phyloP scores from a whole-genome alignment of 2,113 vertebrate genomes.

The Symphodus melops region DNA sequence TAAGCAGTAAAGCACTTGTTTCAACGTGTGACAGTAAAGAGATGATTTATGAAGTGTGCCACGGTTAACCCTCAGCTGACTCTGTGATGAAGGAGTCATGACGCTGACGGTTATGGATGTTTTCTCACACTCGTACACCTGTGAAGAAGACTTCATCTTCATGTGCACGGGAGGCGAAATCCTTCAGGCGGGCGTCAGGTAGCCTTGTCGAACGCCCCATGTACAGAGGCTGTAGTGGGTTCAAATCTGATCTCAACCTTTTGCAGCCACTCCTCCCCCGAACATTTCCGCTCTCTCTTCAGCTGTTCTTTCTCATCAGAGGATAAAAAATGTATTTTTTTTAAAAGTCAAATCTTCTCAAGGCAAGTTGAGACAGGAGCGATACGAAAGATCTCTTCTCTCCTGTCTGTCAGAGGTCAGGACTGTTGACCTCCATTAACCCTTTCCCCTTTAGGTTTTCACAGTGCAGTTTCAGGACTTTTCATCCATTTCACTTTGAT shows the following conservation, averaged over 20 bases:
- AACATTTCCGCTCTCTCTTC: not conserved
- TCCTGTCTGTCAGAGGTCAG: not conserved
- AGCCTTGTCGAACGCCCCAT: too few relatives aligned
- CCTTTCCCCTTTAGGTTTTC: too few relatives aligned
- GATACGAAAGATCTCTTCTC: not conserved
- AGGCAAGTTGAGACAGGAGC: not conserved
- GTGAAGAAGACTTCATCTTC: not conserved
- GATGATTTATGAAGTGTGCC: not conserved
- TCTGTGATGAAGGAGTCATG: not conserved
- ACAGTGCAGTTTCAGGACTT: not conserved
- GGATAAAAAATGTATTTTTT: too few relatives aligned
- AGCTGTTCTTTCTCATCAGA: not conserved
- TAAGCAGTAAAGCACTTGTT: not conserved
- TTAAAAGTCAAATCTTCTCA: too few relatives aligned
- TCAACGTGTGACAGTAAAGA: not conserved
- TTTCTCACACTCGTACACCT: not conserved
- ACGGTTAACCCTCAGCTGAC: not conserved
- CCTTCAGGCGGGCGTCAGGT: too few relatives aligned
- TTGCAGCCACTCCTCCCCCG: too few relatives aligned
- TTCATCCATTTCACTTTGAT: not conserved
- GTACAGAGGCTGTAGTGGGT: too few relatives aligned
- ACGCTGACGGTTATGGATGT: not conserved
- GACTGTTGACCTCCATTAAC: not conserved
- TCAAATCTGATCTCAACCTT: too few relatives aligned
- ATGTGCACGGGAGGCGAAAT: too few relatives aligned